Percentiles rank a stretch among this genome's conserved stretches.
Evolutionary conservation across 2,797 vertebrate species (phyloP).

Genomic region (Alauda arvensis): DNA sequence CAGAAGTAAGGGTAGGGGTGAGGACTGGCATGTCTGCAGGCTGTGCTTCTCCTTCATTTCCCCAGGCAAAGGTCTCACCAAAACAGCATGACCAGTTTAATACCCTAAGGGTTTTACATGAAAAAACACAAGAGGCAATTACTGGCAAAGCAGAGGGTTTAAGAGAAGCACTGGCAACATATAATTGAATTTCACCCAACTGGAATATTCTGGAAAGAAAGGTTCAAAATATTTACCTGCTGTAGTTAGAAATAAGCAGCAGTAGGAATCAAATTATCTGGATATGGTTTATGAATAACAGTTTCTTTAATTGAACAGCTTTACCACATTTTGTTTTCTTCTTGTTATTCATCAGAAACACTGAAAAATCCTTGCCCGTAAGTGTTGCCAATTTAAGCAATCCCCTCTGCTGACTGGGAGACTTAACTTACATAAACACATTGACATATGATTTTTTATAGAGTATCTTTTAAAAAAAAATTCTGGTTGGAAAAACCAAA

Average conservation of each 20-base stretch:
- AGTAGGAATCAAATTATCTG: neutral
- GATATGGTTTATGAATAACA: neutral
- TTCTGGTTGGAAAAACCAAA: neutral
- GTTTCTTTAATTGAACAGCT: constrained; percentile 1
- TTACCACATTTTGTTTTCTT: constrained; percentile 31
- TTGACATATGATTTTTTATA: neutral
- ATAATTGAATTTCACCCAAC: neutral
- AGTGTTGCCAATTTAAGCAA: constrained; percentile 23
- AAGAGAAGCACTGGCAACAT: neutral
- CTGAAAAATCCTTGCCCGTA: neutral
- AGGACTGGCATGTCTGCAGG: neutral
- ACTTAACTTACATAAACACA: constrained; percentile 19
- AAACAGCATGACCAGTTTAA: neutral
- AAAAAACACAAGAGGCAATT: neutral
- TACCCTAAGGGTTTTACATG: neutral
- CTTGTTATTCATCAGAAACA: constrained; percentile 7
- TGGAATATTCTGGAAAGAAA: constrained; percentile 12
- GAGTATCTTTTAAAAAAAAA: neutral
- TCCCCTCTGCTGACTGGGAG: neutral
- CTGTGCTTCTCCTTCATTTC: neutral
- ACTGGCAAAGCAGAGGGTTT: neutral
- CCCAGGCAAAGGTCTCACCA: neutral
- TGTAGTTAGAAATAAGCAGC: neutral
- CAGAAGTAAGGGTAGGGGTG: neutral
- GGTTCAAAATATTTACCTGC: constrained; percentile 37